phyloP scores from a whole-genome alignment of 1,140 invertebrate genomes.

The Drosophila tani region DNA sequence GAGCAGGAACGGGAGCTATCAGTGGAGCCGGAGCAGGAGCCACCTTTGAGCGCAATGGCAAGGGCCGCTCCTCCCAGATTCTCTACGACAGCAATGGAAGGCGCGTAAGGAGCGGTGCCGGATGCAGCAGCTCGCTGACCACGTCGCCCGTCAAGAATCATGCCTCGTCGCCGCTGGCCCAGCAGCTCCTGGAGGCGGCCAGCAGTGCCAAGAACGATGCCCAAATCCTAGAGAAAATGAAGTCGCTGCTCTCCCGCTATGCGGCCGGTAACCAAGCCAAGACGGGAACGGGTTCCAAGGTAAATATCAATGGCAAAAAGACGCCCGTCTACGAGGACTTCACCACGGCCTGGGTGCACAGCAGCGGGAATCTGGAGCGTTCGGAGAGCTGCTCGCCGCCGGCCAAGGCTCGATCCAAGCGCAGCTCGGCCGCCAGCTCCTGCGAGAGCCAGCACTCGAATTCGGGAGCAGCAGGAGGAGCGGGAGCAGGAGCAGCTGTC shows the following conservation, averaged over 20 bases:
- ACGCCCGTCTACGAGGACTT: constrained; percentile 88
- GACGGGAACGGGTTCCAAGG: constrained; percentile 16
- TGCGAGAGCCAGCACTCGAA: constrained; percentile 73
- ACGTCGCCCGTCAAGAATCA: constrained; percentile 87
- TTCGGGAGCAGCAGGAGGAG: constrained; percentile 9
- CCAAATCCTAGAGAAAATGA: constrained; percentile 89
- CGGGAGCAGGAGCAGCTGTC: constrained; percentile 28
- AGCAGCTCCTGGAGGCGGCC: constrained; percentile 89
- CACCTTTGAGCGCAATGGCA: constrained; percentile 87
- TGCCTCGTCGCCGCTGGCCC: constrained; percentile 87
- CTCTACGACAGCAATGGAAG: constrained; percentile 87
- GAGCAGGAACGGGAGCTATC: neutral
- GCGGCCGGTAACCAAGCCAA: constrained; percentile 83
- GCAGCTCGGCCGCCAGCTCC: constrained; percentile 80
- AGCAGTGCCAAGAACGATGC: constrained; percentile 89
- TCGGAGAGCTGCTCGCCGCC: constrained; percentile 78
- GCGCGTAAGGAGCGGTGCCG: constrained; percentile 78
- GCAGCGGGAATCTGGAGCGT: constrained; percentile 88
- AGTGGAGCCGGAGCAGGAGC: constrained; percentile 18
- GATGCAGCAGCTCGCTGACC: constrained; percentile 77
- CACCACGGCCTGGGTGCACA: constrained; percentile 90
- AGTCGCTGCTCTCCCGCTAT: constrained; percentile 89
- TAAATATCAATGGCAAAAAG: constrained; percentile 85
- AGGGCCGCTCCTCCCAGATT: constrained; percentile 88
- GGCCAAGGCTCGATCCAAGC: constrained; percentile 77